Evolutionary conservation across 2,888 invertebrate species (phyloP), one percentile per base, ranked within the genome.

Genomic region (Invenusta paracnida): DNA sequence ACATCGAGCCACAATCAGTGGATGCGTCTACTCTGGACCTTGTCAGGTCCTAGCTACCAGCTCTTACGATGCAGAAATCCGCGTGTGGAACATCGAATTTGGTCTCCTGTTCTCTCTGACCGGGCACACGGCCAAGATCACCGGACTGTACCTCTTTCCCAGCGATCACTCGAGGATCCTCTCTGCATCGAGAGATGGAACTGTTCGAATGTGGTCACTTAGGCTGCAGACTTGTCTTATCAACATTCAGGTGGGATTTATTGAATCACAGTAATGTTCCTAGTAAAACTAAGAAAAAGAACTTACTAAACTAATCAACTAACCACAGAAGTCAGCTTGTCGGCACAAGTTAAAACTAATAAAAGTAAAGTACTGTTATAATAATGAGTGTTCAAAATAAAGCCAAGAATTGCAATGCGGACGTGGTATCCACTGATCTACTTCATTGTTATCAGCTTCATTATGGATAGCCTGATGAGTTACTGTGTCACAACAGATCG

Each of bases 51-150:
- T 91, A 27, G 88, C 90, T 5, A 91, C 91, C 28, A 89, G 90
- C 27, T 90, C 90, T 48, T 88, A 89, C 5, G 91, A 91, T 86
- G 88, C 89, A 73, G 89, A 90, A 88, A 91, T 91, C 88, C 86
- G 86, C n/a, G 17, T 84, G 13, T 84, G 86, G 82, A 83, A 83
- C 30, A 81, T 5, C 1, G 0, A 29, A 17, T 27, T 28, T 27
- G 30, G 31, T 27, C 85, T 31, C 27, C 25, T 48, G 29, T 29
- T n/a, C 27, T 2, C 17, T 23, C 29, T 85, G 28, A 29, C 31
- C n/a, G 91, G 91, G 79, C 91, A 91, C 88, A 90, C 91, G 0
- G 88, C 90, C 30, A 90, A 91, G 28, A 89, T 91, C 23, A 90
- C 91, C 17, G 88, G 89, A 87, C 87, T 91, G 1, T 29, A 90